Conservation (phyloP, 2,888 invertebrate genomes). For the Philhelius pedissequus region DNA sequence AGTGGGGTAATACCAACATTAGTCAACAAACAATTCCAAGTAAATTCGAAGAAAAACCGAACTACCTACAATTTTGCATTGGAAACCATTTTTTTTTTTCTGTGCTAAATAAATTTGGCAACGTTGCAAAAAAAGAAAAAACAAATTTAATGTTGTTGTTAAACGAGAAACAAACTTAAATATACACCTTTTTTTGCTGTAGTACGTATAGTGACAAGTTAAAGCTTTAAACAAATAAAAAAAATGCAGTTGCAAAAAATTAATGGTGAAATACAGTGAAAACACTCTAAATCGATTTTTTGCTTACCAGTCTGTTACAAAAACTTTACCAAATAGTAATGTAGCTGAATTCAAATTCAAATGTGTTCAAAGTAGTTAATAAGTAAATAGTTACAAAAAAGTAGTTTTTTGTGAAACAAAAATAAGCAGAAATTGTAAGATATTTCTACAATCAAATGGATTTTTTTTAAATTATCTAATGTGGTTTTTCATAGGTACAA, state of each 20-base stretch:
- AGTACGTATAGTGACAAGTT: not conserved
- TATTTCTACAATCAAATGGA: too few species aligned
- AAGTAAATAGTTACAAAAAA: too few species aligned
- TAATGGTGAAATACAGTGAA: not conserved
- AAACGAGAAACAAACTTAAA: not conserved
- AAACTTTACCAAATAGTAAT: too few species aligned
- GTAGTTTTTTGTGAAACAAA: too few species aligned
- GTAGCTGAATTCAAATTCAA: too few species aligned
- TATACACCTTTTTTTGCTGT: not conserved
- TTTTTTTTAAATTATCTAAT: too few species aligned
- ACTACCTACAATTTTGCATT: not conserved
- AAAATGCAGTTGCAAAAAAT: not conserved
- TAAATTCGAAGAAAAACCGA: not conserved
- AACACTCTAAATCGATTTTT: not conserved
- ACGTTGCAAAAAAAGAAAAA: not conserved
- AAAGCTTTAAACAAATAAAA: not conserved
- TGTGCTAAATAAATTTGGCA: not conserved
- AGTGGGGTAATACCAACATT: not conserved
- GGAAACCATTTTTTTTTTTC: not conserved
- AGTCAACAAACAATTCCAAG: not conserved
- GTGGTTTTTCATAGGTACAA: too few species aligned
- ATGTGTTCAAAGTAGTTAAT: too few species aligned
- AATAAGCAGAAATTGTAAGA: too few species aligned
- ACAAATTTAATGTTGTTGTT: not conserved
- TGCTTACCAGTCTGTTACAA: too few species aligned